A percentile compares a stretch with the other conserved stretches of the same genome.
Evolutionary conservation across 2,888 invertebrate species (phyloP).

Genomic region (Rotaria socialis): DNA sequence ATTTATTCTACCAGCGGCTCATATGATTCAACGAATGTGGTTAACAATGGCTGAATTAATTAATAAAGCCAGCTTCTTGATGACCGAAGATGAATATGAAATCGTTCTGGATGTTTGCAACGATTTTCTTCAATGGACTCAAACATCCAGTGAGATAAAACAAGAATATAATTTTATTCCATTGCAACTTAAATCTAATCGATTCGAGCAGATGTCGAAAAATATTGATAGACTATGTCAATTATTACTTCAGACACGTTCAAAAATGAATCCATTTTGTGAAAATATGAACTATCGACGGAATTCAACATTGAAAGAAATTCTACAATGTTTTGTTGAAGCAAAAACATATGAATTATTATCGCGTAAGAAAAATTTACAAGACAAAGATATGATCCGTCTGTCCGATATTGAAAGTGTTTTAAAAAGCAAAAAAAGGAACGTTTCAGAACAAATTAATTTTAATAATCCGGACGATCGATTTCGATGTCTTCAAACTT

Average conservation of each 20-base stretch:
- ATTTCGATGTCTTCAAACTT: neutral
- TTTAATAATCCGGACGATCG: too few species aligned
- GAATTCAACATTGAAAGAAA: neutral
- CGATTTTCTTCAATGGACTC: neutral
- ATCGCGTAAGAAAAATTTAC: too few species aligned
- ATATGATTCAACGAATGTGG: neutral
- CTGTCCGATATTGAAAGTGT: neutral
- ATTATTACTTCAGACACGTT: neutral
- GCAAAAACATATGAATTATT: neutral
- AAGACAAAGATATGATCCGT: neutral
- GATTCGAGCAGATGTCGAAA: neutral
- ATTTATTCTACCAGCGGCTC: neutral
- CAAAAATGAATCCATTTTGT: neutral
- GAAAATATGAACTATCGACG: neutral
- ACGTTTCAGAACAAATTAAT: too few species aligned
- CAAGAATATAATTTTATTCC: neutral
- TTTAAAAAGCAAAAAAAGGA: neutral
- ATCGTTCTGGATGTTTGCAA: neutral
- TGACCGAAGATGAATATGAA: neutral
- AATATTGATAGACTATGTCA: neutral
- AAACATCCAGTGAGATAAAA: neutral
- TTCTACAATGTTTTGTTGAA: neutral
- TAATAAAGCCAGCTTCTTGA: neutral
- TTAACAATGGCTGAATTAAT: neutral
- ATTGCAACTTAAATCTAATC: neutral